phyloP scores from a whole-genome alignment of 1,140 invertebrate species.

The Bombus superbus region DNA sequence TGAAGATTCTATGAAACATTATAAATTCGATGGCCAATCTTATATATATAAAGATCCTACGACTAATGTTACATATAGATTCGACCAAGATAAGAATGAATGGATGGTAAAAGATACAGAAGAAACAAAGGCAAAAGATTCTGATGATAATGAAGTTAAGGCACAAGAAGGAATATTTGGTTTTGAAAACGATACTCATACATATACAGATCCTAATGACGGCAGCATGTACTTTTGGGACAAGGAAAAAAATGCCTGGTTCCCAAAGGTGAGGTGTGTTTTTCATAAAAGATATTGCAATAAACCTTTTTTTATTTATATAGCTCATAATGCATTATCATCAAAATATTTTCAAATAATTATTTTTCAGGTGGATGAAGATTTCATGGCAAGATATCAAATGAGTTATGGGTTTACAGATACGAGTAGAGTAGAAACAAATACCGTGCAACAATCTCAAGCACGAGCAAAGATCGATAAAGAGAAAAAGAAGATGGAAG shows the following conservation, averaged over 20 bases:
- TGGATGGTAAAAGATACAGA: slow-evolving; percentile 84
- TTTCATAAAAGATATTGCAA: background rate
- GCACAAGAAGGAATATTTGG: slow-evolving; percentile 84
- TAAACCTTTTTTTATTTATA: background rate
- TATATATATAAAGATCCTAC: slow-evolving; percentile 82
- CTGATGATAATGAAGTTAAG: slow-evolving; percentile 62
- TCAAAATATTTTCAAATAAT: slow-evolving; percentile 1
- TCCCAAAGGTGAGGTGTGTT: slow-evolving; percentile 89
- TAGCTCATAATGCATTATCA: background rate
- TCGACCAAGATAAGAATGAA: slow-evolving; percentile 83
- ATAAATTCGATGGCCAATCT: slow-evolving; percentile 83
- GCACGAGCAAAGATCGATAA: slow-evolving; percentile 48
- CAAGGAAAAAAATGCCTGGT: slow-evolving; percentile 94
- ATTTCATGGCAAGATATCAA: slow-evolving; percentile 98
- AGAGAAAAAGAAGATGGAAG: slow-evolving; percentile 72
- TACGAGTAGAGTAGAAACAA: slow-evolving; percentile 54
- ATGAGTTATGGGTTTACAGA: slow-evolving; percentile 94
- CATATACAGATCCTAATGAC: slow-evolving; percentile 92
- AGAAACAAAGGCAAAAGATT: slow-evolving; percentile 70
- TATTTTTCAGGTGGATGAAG: slow-evolving; percentile 91
- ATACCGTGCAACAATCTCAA: slow-evolving; percentile 28
- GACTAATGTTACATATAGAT: slow-evolving; percentile 79
- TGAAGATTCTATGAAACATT: slow-evolving; percentile 73
- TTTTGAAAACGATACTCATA: slow-evolving; percentile 90
- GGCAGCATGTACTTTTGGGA: slow-evolving; percentile 97